Percentiles rank a stretch among this genome's conserved stretches.
These are phyloP conservation scores for Anabacerthia variegaticeps DNA, from an alignment of 2,797 vertebrate genomes.

Conservation along the genomic window DNA sequence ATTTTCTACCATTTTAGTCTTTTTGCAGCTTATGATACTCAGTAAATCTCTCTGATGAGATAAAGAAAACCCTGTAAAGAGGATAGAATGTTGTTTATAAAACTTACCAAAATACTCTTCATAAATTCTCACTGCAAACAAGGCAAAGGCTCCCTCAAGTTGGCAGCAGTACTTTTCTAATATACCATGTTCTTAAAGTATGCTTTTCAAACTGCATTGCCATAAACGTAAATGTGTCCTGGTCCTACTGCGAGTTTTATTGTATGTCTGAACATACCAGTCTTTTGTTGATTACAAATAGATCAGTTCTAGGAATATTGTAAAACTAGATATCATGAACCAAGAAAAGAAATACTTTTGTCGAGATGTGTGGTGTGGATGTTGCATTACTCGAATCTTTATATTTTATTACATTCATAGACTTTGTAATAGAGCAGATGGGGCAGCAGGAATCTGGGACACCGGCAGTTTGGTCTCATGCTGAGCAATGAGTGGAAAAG, in stretches of 20 bases:
- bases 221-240: neutral
- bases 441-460: neutral
- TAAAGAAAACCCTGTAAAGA: neutral
- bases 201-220: neutral
- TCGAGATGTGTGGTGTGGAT: neutral
- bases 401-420: neutral
- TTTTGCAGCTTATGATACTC: constrained; percentile 1
- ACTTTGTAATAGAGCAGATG: neutral
- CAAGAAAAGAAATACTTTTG: neutral
- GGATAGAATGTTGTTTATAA: neutral
- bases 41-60: constrained; percentile 18
- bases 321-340: neutral
- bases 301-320: neutral
- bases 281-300: neutral
- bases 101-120: neutral
- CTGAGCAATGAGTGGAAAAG: neutral
- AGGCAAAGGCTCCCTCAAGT: neutral
- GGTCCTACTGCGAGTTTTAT: neutral
- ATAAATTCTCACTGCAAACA: neutral
- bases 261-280: neutral
- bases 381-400: neutral
- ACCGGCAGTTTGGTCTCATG: neutral
- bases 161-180: neutral
- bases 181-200: neutral
- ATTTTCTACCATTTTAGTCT: constrained; percentile 16